Conservation (phyloP, 1,140 invertebrate species). For the Dendroctonus ponderosae region DNA sequence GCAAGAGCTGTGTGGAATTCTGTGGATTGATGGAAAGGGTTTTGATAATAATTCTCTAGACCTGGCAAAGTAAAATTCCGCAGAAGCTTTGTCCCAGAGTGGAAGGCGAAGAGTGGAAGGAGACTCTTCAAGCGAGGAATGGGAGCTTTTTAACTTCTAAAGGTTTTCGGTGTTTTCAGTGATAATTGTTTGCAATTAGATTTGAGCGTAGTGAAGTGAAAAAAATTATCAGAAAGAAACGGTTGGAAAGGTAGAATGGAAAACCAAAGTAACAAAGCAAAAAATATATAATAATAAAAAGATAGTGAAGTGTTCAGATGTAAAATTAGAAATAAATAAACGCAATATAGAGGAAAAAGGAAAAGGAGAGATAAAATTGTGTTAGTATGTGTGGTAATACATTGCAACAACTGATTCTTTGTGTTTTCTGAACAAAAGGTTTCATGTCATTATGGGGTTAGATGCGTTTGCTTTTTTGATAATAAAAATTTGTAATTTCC, state of each 20-base stretch:
- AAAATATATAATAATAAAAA: conserved; percentile 13
- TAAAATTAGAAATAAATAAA: conserved; percentile 15
- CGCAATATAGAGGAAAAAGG: conserved; percentile 28
- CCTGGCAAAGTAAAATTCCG: conserved; percentile 72
- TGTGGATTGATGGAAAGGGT: conserved; percentile 49
- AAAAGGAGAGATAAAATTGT: conserved; percentile 36
- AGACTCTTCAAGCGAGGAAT: conserved; percentile 46
- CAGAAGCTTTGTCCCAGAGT: conserved; percentile 70
- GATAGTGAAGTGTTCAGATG: conserved; percentile 1
- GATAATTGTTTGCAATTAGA: not conserved
- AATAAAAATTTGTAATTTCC: no score
- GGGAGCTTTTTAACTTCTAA: conserved; percentile 45
- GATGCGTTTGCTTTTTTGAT: no score
- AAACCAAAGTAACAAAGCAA: not conserved
- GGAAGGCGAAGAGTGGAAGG: conserved; percentile 58
- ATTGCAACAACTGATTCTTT: no score
- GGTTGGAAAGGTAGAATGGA: not conserved
- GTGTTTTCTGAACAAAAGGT: no score
- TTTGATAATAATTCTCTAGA: conserved; percentile 66
- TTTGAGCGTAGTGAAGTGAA: no score
- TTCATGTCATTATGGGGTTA: no score
- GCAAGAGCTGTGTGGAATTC: conserved; percentile 42
- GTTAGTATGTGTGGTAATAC: conserved; percentile 43
- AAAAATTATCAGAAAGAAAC: no score
- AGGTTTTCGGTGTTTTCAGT: conserved; percentile 1